These are phyloP conservation scores for Gila robusta DNA, from an alignment of 2,797 vertebrate species.

Conservation along the genomic window DNA sequence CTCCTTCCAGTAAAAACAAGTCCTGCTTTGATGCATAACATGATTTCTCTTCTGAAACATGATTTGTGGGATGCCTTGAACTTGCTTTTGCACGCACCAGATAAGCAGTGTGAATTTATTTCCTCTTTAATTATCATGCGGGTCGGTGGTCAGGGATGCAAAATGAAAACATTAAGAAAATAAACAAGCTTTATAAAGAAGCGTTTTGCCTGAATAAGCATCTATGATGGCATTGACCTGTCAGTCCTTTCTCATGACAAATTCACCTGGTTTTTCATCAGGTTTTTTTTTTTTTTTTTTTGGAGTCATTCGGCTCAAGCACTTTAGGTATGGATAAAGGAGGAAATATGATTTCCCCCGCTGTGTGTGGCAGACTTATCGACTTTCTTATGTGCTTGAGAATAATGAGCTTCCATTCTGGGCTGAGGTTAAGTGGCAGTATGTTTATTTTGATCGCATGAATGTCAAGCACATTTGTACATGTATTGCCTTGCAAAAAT, in stretches of 20 bases:
- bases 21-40: slow-evolving; percentile 10
- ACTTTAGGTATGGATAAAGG: slow-evolving; percentile 2
- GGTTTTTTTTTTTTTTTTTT: too few species aligned
- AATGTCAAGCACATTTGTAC: slow-evolving; percentile 42
- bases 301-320: background rate
- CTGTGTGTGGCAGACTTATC: slow-evolving; percentile 26
- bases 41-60: slow-evolving; percentile 2
- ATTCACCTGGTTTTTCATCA: background rate
- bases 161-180: background rate
- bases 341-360: slow-evolving; percentile 41
- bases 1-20: slow-evolving; percentile 15
- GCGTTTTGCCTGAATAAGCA: background rate
- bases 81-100: background rate
- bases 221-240: background rate
- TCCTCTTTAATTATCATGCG: slow-evolving; percentile 11
- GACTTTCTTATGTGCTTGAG: slow-evolving; percentile 43
- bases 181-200: slow-evolving; percentile 2
- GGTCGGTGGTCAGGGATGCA: background rate
- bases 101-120: slow-evolving; percentile 30
- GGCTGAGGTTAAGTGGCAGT: slow-evolving; percentile 42
- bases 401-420: slow-evolving; percentile 46
- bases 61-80: slow-evolving; percentile 24
- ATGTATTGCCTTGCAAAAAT: slow-evolving; percentile 9
- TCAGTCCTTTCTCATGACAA: slow-evolving; percentile 9
- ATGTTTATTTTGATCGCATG: slow-evolving; percentile 34